A percentile compares a stretch with the other conserved stretches of the same genome.
These are phyloP conservation scores for Lamprotornis superbus DNA, from an alignment of 2,113 vertebrate species.

Conservation along the genomic window DNA sequence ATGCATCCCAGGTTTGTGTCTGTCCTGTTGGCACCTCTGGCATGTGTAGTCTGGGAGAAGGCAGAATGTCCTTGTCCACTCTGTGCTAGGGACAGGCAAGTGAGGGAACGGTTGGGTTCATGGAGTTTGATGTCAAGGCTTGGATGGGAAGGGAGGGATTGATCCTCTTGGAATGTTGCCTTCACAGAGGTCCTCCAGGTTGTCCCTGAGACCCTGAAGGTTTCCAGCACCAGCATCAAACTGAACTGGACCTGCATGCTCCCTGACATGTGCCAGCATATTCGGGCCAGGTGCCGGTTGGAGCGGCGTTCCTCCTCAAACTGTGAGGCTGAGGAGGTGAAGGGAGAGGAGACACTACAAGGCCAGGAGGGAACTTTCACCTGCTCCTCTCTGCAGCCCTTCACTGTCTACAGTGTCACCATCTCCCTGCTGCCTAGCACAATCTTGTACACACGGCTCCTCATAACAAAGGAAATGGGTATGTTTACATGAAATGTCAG, in stretches of 20 bases:
- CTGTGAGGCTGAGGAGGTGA: background rate
- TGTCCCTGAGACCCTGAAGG: background rate
- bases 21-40: background rate
- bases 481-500: background rate
- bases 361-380: background rate
- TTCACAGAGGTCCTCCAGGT: background rate
- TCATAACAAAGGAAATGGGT: background rate
- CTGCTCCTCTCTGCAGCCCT: background rate
- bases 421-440: background rate
- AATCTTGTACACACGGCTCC: background rate
- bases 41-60: background rate
- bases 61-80: background rate
- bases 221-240: slow-evolving; percentile 30
- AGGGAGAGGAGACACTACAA: background rate
- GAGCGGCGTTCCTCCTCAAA: background rate
- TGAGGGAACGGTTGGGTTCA: background rate
- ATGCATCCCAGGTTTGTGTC: background rate
- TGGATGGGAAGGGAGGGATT: background rate
- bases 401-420: background rate
- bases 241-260: slow-evolving; percentile 3
- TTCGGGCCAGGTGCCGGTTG: background rate
- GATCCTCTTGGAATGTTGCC: background rate
- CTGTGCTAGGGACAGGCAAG: background rate
- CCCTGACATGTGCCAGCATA: background rate
- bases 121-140: background rate